phyloP scores from a whole-genome alignment of 1,140 invertebrate genomes.

The Drepana arcuata region DNA sequence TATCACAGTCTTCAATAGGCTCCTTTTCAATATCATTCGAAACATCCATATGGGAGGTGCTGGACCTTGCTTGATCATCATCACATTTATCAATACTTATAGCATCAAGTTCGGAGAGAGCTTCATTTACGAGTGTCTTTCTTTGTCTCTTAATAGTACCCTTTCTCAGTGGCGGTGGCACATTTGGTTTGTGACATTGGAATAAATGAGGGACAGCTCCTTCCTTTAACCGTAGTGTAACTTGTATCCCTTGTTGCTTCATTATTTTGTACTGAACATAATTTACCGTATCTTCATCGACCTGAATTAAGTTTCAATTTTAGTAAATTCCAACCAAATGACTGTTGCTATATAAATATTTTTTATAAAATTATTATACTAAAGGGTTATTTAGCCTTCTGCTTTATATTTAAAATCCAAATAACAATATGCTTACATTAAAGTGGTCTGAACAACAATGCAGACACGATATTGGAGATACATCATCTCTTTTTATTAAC shows the following conservation, averaged over 20 bases:
- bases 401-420: too few species aligned
- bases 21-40: too few species aligned
- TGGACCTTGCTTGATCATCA: neutral
- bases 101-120: too few species aligned
- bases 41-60: neutral
- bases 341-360: too few species aligned
- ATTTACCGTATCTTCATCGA: slow-evolving; percentile 4
- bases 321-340: too few species aligned
- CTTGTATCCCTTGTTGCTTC: slow-evolving; percentile 5
- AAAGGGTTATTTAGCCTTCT: too few species aligned
- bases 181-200: slow-evolving; percentile 5
- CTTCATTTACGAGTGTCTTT: too few species aligned
- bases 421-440: neutral
- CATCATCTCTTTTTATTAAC: neutral
- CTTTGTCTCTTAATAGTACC: too few species aligned
- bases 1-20: too few species aligned
- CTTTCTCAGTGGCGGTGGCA: slow-evolving; percentile 1
- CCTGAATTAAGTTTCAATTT: too few species aligned
- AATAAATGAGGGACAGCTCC: slow-evolving; percentile 11
- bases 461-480: neutral
- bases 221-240: slow-evolving; percentile 9
- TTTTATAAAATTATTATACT: too few species aligned
- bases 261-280: slow-evolving; percentile 9
- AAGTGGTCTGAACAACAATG: neutral
- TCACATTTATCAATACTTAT: too few species aligned